Base-by-base conservation (phyloP, 2,888 invertebrate genomes). In the Leucoptera coffeella region DNA sequence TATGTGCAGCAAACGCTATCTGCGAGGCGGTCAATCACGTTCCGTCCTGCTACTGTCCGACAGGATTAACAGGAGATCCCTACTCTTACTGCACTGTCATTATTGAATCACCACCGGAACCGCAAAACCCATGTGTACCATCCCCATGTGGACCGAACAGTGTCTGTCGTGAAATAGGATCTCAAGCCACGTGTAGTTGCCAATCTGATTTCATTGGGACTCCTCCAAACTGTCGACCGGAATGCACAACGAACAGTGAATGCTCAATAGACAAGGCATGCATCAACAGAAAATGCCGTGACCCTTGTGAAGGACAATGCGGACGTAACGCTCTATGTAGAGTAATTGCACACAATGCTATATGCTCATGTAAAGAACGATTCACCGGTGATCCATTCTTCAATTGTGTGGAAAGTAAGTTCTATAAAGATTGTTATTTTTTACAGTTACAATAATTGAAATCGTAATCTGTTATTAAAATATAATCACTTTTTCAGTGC, bases 131-230 rank as follows among this genome's bases (percentile, higher is more conserved):
- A 5, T 78, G 78, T 38, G 57, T 76, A 25, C 88, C 88, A 26
- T 81, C 84, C 15, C 87, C 87, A 1, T 88, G 88, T 42, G 88
- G 87, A 11, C 77, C 85, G 10, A 86, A 88, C 47, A 80, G 85
- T 33, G 69, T 78, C 40, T 88, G 88, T 45, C 75, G 76, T 26
- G 80, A 80, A 43, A 55, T 73, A 8, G 78, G 80, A 38, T 71
- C 75, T 24, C 80, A 81, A 48, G 83, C 83, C 4, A 73, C 81
- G 4, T 88, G 87, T 41, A 78, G 79, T 23, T 88, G 88, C 38
- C 64, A 80, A 31, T 64, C 77, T 6, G 75, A 79, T 32, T 87
- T 80, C 40, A 69, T 80, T 35, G 88, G 90, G 6, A 78, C 78
- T 39, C 88, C 90, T 22, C 80, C 80, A n/a, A 76, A 78, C 20